Percentiles rank a stretch among this genome's conserved stretches.
Conservation (phyloP, 2,797 vertebrate species). For the Sebastes melanostomus region DNA sequence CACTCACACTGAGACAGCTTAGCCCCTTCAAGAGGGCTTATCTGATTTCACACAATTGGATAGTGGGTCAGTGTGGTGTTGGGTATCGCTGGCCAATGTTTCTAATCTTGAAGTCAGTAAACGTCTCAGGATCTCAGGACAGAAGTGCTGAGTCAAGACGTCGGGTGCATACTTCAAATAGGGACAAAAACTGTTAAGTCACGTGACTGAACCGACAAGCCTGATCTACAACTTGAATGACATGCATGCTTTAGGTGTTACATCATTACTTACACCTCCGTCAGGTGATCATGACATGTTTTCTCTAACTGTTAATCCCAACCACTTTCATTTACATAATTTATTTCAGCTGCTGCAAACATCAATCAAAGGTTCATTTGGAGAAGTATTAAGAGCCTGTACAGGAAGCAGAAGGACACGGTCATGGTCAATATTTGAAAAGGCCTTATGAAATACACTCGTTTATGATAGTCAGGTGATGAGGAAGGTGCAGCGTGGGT, state of each 20-base stretch:
- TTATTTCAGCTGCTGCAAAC: background rate
- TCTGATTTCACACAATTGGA: conserved; percentile 76
- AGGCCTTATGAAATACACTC: conserved; percentile 73
- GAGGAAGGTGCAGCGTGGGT: conserved; percentile 62
- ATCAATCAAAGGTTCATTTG: conserved; percentile 20
- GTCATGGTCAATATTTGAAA: conserved; percentile 80
- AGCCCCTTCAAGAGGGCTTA: conserved; percentile 69
- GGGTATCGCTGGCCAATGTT: conserved; percentile 60
- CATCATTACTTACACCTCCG: conserved; percentile 10
- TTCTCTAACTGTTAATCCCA: background rate
- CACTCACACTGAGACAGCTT: conserved; percentile 64
- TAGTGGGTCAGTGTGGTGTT: conserved; percentile 69
- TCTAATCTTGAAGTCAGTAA: conserved; percentile 67
- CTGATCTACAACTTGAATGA: conserved; percentile 21
- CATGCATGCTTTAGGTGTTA: conserved; percentile 31
- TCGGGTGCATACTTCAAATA: conserved; percentile 36
- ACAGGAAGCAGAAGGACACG: conserved; percentile 44
- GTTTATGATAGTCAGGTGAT: conserved; percentile 68
- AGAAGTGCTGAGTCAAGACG: conserved; percentile 51
- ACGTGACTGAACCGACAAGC: conserved; percentile 13
- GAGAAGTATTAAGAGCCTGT: conserved; percentile 33
- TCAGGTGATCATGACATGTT: background rate
- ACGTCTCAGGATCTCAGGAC: conserved; percentile 24
- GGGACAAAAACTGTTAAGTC: conserved; percentile 8
- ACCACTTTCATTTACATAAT: background rate